phyloP scores from a whole-genome alignment of 1,140 invertebrate genomes.

The Ceratina australensis region DNA sequence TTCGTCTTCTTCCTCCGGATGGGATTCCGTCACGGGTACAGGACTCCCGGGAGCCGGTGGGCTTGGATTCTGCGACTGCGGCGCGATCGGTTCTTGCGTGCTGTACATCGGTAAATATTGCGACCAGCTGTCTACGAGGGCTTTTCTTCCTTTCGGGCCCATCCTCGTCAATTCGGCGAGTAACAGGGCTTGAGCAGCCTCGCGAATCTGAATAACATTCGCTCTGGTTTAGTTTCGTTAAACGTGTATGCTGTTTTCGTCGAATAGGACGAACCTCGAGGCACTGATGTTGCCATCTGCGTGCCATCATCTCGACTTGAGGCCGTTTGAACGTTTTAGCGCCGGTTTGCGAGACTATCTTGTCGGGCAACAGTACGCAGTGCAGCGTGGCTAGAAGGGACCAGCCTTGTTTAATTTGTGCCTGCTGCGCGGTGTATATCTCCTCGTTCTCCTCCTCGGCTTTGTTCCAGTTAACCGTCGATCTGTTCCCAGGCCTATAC shows the following conservation, averaged over 20 bases:
- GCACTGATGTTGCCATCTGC: slow-evolving; percentile 99
- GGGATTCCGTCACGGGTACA: slow-evolving; percentile 72
- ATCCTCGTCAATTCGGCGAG: slow-evolving; percentile 94
- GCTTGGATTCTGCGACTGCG: slow-evolving; percentile 72
- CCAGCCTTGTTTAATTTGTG: slow-evolving; percentile 98
- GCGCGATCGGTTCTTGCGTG: slow-evolving; percentile 81
- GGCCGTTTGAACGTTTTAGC: slow-evolving; percentile 93
- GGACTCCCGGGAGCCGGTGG: slow-evolving; percentile 75
- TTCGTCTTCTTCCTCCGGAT: slow-evolving; percentile 90
- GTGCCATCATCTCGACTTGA: slow-evolving; percentile 97
- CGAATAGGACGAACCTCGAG: slow-evolving; percentile 87
- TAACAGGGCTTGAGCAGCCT: slow-evolving; percentile 97
- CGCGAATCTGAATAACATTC: slow-evolving; percentile 84
- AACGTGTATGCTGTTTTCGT: not conserved
- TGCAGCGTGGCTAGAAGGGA: slow-evolving; percentile 96
- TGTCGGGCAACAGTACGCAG: slow-evolving; percentile 97
- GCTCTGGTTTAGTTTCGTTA: not conserved
- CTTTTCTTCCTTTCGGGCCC: slow-evolving; percentile 94
- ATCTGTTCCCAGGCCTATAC: slow-evolving; percentile 72
- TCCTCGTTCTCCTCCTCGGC: slow-evolving; percentile 90
- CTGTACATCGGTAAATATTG: slow-evolving; percentile 94
- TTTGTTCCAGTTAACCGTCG: slow-evolving; percentile 82
- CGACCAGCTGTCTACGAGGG: slow-evolving; percentile 96
- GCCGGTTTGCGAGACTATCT: slow-evolving; percentile 85
- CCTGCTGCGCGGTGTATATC: slow-evolving; percentile 90